Conservation (phyloP, 2,888 invertebrate genomes). For the Gibbula magus region DNA sequence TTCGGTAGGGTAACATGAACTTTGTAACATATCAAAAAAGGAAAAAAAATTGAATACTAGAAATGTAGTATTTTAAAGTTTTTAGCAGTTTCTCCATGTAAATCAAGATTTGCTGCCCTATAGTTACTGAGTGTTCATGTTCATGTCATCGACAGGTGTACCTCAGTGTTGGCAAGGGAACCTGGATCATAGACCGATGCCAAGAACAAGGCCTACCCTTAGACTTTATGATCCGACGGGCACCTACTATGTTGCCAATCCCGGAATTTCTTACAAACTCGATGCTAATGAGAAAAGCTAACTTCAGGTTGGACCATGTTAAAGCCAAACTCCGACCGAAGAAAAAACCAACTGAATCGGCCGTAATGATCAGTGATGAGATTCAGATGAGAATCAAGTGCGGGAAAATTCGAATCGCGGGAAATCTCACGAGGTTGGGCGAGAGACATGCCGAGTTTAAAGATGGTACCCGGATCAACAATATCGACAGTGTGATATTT, state of each 20-base stretch:
- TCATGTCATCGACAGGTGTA: neutral
- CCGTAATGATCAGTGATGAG: slow-evolving; percentile 52
- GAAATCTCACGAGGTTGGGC: slow-evolving; percentile 45
- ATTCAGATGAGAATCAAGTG: slow-evolving; percentile 49
- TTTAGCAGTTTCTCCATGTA: too few species aligned
- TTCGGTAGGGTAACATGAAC: too few species aligned
- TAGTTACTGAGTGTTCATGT: too few species aligned
- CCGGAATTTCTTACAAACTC: neutral
- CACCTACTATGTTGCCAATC: neutral
- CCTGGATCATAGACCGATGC: neutral
- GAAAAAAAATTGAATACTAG: too few species aligned
- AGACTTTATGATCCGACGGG: neutral
- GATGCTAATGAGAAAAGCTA: neutral
- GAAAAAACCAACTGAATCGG: too few species aligned
- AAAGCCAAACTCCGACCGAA: neutral
- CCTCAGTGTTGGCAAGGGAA: slow-evolving; percentile 3
- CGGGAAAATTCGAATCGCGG: slow-evolving; percentile 44
- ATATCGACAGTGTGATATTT: slow-evolving; percentile 51
- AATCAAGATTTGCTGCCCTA: too few species aligned
- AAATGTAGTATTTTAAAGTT: too few species aligned
- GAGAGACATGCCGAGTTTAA: slow-evolving; percentile 48
- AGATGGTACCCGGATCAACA: slow-evolving; percentile 43
- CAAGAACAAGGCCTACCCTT: neutral
- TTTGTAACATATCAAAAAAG: too few species aligned
- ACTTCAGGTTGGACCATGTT: slow-evolving; percentile 5